Evolutionary conservation across 2,113 vertebrate species (phyloP).

Genomic region (Prionailurus viverrinus): DNA sequence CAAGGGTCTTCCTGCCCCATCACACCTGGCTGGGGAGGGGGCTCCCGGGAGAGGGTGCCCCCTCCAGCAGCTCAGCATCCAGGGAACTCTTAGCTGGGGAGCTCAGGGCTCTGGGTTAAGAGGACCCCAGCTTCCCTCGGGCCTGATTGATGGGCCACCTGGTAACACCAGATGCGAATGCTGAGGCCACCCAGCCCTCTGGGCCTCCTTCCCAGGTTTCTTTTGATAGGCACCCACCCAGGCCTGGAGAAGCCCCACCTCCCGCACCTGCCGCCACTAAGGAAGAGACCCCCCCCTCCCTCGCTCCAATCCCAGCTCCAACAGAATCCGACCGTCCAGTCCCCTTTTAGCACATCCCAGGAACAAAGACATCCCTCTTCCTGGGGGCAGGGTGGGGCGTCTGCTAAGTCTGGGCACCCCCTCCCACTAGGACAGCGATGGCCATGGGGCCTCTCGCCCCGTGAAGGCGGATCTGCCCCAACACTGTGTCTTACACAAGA

Average conservation of each 20-base stretch:
- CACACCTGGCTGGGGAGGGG: not conserved
- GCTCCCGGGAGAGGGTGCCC: not conserved
- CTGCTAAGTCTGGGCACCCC: not conserved
- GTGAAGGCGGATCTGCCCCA: not conserved
- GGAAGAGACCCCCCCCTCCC: not conserved
- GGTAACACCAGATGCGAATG: not conserved
- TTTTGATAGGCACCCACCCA: not conserved
- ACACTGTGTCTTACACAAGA: not conserved
- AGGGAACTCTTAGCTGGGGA: not conserved
- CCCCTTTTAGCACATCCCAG: not conserved
- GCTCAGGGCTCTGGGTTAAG: not conserved
- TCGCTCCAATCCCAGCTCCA: not conserved
- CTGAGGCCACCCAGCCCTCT: not conserved
- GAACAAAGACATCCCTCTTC: constrained; percentile 12
- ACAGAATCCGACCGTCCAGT: not conserved
- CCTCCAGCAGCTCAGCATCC: not conserved
- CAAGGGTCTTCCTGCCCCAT: not conserved
- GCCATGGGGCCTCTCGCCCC: not conserved
- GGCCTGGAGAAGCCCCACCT: not conserved
- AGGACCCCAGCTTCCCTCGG: not conserved
- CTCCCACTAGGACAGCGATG: not conserved
- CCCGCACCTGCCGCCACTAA: not conserved
- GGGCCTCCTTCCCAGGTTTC: not conserved
- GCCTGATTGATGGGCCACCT: not conserved
- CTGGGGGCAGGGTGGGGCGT: not conserved